Conservation (phyloP, 92 coral and sea anemone species). For the Hydrozoanthus gracilis region DNA sequence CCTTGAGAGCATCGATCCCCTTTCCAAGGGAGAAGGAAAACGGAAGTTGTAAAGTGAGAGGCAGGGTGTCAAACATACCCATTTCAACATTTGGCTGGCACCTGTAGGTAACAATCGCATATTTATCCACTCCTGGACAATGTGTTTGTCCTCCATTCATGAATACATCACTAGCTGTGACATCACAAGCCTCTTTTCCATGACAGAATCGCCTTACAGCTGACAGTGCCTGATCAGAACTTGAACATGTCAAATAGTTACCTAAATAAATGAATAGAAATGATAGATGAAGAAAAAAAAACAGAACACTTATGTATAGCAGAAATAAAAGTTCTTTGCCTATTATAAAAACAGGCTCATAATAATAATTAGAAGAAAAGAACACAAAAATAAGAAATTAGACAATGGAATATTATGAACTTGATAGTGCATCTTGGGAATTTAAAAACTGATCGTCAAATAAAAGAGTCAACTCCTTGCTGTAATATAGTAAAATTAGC, state of each 20-base stretch:
- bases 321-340: too few species aligned
- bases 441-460: too few species aligned
- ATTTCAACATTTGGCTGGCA: slow-evolving; percentile 78
- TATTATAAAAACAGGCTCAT: too few species aligned
- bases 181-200: slow-evolving; percentile 76
- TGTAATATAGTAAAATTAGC: too few species aligned
- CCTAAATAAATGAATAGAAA: not conserved
- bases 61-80: slow-evolving; percentile 41
- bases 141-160: slow-evolving; percentile 68
- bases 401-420: too few species aligned
- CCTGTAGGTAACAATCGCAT: slow-evolving; percentile 86
- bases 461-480: too few species aligned
- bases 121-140: slow-evolving; percentile 96
- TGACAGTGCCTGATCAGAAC: slow-evolving; percentile 64
- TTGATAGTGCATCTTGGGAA: too few species aligned
- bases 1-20: too few species aligned
- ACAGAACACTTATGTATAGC: not conserved
- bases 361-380: too few species aligned
- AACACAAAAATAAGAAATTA: too few species aligned
- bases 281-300: not conserved
- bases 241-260: slow-evolving; percentile 82
- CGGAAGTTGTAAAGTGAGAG: too few species aligned
- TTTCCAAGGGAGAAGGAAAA: too few species aligned
- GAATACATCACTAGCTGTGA: slow-evolving; percentile 79
- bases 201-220: slow-evolving; percentile 78